These are phyloP conservation scores for Physocephala rufipes DNA, from an alignment of 2,888 invertebrate species.

Conservation along the genomic window DNA sequence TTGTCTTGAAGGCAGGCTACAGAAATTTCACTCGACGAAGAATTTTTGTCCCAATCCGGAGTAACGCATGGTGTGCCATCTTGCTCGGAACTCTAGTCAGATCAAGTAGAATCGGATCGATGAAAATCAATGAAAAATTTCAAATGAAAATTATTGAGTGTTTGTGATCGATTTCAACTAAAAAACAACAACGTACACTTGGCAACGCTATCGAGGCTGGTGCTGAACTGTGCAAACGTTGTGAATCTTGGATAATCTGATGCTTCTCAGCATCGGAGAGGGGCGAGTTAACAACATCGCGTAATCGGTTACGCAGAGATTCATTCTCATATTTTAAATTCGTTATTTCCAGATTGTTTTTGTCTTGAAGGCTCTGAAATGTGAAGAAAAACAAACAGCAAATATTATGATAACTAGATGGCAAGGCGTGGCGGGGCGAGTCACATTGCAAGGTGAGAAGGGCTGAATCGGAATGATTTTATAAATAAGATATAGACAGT, in stretches of 20 bases:
- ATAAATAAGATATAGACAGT: slow-evolving; percentile 22
- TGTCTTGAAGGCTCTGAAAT: slow-evolving; percentile 62
- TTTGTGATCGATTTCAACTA: not conserved
- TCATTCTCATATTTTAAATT: slow-evolving; percentile 82
- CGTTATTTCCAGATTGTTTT: slow-evolving; percentile 64
- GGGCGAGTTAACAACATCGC: slow-evolving; percentile 83
- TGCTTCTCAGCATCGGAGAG: slow-evolving; percentile 85
- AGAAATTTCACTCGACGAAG: slow-evolving; percentile 88
- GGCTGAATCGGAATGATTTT: slow-evolving; percentile 23
- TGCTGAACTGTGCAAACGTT: slow-evolving; percentile 79
- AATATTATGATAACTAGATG: slow-evolving; percentile 11
- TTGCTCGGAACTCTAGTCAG: slow-evolving; percentile 56
- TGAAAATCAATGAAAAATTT: not conserved
- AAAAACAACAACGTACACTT: slow-evolving; percentile 61
- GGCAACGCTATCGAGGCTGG: slow-evolving; percentile 78
- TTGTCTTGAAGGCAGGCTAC: slow-evolving; percentile 93
- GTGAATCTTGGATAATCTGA: slow-evolving; percentile 77
- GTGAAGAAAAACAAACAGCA: slow-evolving; percentile 22
- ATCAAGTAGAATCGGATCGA: not conserved
- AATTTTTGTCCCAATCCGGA: slow-evolving; percentile 92
- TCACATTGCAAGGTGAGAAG: slow-evolving; percentile 21
- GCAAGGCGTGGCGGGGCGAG: too few species aligned
- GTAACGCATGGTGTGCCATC: slow-evolving; percentile 75
- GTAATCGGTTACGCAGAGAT: slow-evolving; percentile 76
- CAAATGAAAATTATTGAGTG: not conserved